Percentiles rank a stretch among this genome's conserved stretches.
Evolutionary conservation across 2,888 invertebrate genomes (phyloP).

Genomic region (Trichopoda pennipes): DNA sequence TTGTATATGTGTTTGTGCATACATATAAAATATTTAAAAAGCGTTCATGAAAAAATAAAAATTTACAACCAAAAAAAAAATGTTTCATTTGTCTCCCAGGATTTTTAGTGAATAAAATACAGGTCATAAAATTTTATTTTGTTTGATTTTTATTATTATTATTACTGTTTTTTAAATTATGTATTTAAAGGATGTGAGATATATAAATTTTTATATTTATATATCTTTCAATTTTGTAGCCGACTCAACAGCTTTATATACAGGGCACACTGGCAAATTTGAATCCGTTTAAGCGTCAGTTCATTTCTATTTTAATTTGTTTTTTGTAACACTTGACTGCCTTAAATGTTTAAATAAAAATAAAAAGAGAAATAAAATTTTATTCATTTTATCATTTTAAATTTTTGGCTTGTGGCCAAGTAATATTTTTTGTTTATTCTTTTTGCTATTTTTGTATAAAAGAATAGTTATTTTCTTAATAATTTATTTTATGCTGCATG

Average conservation of each 20-base stretch:
- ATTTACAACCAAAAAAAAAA: not conserved
- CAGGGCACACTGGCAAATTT: slow-evolving; percentile 3
- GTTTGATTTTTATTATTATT: not conserved
- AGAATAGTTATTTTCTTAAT: slow-evolving; percentile 20
- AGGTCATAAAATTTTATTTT: slow-evolving; percentile 39
- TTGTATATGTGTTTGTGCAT: not conserved
- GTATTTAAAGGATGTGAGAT: slow-evolving; percentile 11
- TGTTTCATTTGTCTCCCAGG: not conserved
- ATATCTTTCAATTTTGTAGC: slow-evolving; percentile 21
- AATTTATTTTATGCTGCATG: slow-evolving; percentile 31
- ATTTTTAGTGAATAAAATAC: not conserved
- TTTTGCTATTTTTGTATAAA: not conserved
- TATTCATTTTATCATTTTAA: not conserved
- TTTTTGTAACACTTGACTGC: slow-evolving; percentile 48
- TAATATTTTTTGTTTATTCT: slow-evolving; percentile 25
- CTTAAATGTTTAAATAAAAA: slow-evolving; percentile 39
- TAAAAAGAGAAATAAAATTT: slow-evolving; percentile 7
- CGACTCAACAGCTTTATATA: not conserved
- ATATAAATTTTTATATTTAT: slow-evolving; percentile 36
- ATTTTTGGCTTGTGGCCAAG: slow-evolving; percentile 47
- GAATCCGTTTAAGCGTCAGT: slow-evolving; percentile 22
- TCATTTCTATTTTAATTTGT: slow-evolving; percentile 34
- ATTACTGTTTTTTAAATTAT: not conserved
- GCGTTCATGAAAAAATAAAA: not conserved
- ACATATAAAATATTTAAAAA: not conserved